These are phyloP conservation scores for Amiota mariae DNA, from an alignment of 2,888 invertebrate genomes.

Conservation along the genomic window DNA sequence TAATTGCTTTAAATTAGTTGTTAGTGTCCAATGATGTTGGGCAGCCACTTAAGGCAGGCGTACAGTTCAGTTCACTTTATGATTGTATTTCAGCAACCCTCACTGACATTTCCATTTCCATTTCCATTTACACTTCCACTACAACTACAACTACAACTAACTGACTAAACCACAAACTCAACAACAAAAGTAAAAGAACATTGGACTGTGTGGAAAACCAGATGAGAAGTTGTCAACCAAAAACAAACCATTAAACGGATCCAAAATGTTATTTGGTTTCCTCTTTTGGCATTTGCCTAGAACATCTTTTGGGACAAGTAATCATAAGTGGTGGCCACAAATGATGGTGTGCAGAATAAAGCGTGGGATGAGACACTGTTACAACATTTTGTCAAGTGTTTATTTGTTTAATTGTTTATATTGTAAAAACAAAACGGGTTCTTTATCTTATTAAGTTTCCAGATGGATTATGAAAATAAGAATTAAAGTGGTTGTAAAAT, in stretches of 20 bases:
- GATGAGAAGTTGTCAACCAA: slow-evolving; percentile 64
- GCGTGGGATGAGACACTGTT: no score
- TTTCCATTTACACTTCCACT: slow-evolving; percentile 4
- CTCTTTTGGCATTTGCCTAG: not conserved
- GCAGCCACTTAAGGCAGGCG: slow-evolving; percentile 39
- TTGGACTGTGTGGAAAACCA: slow-evolving; percentile 30
- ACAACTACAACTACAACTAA: slow-evolving; percentile 1
- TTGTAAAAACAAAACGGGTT: no score
- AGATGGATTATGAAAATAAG: no score
- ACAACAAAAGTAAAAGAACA: slow-evolving; percentile 58
- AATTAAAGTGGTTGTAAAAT: no score
- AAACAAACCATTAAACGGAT: slow-evolving; percentile 67
- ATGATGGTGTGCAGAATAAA: not conserved
- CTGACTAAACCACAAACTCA: slow-evolving; percentile 51
- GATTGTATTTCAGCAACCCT: not conserved
- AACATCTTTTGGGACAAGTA: not conserved
- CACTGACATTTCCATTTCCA: slow-evolving; percentile 22
- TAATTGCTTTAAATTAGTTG: slow-evolving; percentile 70
- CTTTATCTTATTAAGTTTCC: no score
- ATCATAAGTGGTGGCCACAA: not conserved
- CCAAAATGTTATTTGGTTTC: slow-evolving; percentile 52
- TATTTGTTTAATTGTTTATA: slow-evolving; percentile 9
- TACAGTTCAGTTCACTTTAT: not conserved
- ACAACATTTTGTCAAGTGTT: not conserved
- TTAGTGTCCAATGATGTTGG: slow-evolving; percentile 50